These are phyloP conservation scores for Globodera ellingtonae DNA, from an alignment of 1,140 invertebrate species.

Conservation along the genomic window DNA sequence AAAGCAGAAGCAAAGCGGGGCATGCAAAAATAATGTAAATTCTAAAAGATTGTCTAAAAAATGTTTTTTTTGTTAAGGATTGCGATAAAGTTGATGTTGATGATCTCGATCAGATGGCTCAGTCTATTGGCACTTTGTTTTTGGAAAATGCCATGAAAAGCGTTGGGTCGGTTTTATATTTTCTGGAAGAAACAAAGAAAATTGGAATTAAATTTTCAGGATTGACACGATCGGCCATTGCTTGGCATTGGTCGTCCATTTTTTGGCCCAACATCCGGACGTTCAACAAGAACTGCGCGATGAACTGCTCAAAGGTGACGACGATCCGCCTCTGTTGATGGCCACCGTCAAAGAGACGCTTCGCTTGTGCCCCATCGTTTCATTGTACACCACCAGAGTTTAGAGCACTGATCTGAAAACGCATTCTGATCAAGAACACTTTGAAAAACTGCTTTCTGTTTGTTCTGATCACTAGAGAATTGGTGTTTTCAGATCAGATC, in stretches of 20 bases:
- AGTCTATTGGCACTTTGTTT: not conserved
- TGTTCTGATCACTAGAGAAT: no score
- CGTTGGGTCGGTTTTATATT: not conserved
- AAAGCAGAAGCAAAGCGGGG: not conserved
- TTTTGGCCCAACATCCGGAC: not conserved
- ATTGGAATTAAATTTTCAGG: not conserved
- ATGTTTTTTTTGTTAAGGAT: not conserved
- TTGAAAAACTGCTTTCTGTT: no score
- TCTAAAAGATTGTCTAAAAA: not conserved
- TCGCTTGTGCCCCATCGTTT: not conserved
- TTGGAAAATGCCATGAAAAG: slow-evolving; percentile 12
- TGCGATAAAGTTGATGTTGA: not conserved
- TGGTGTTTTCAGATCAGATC: no score
- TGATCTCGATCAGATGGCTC: not conserved
- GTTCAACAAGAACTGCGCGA: not conserved
- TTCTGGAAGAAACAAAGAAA: not conserved
- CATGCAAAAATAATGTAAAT: not conserved
- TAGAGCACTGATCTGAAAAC: not conserved
- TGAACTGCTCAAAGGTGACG: not conserved
- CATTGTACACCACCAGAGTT: not conserved
- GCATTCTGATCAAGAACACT: no score
- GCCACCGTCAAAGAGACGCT: not conserved
- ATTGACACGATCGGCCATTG: slow-evolving; percentile 4
- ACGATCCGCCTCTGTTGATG: not conserved
- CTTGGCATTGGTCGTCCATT: not conserved